These are phyloP conservation scores for Archocentrus centrarchus DNA, from an alignment of 2,113 vertebrate genomes.

Conservation along the genomic window DNA sequence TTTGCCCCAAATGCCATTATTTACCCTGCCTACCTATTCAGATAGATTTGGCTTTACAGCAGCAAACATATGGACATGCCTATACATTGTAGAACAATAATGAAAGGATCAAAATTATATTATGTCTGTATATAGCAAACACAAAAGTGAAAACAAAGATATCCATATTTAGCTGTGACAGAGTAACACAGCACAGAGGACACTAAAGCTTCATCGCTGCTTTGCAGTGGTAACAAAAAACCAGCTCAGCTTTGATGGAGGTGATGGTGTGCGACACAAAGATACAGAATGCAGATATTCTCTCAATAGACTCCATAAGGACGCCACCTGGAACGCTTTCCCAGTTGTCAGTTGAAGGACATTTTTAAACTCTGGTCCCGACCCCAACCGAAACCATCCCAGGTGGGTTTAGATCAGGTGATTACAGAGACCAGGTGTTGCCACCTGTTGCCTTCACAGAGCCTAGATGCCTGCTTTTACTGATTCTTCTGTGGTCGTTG, in stretches of 20 bases:
- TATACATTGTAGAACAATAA: neutral
- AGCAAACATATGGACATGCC: neutral
- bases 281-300: neutral
- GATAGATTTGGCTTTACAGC: neutral
- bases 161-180: neutral
- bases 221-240: neutral
- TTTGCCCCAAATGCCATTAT: neutral
- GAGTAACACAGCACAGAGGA: neutral
- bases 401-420: neutral
- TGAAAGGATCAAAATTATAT: neutral
- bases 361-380: neutral
- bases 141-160: too few relatives aligned
- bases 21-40: neutral
- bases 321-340: fast-evolving
- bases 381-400: neutral
- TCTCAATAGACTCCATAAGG: neutral
- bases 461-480: neutral
- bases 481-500: neutral
- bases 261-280: fast-evolving
- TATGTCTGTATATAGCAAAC: too few relatives aligned
- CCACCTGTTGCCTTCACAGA: neutral
- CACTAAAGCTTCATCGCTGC: neutral
- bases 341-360: neutral
- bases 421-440: neutral
- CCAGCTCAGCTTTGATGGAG: neutral